Percentiles rank a stretch among this genome's conserved stretches.
Conservation (phyloP, 2,888 invertebrate species). For the Lissocephala sabroskyi region DNA sequence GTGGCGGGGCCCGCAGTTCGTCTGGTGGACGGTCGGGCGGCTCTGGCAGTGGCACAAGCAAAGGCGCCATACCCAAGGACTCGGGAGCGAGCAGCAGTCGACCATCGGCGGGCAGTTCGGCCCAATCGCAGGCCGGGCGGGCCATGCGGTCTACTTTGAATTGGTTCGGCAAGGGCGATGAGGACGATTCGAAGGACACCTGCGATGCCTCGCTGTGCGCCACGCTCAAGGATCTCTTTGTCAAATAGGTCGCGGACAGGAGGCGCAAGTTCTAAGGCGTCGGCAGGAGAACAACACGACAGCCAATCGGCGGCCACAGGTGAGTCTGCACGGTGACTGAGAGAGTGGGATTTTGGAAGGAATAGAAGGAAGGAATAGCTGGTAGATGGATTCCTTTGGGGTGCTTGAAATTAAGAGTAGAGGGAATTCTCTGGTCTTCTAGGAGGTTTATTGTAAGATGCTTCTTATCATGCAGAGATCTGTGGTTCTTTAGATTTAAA, state of each 20-base stretch:
- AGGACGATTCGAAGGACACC: conserved; percentile 79
- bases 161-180: conserved; percentile 80
- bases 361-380: too few relatives aligned
- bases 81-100: conserved; percentile 26
- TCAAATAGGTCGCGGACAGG: conserved; percentile 76
- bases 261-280: conserved; percentile 36
- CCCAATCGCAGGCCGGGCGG: conserved; percentile 61
- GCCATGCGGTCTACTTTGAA: conserved; percentile 68
- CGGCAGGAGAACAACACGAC: too few relatives aligned
- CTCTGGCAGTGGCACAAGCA: conserved; percentile 11
- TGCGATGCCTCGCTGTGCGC: conserved; percentile 88
- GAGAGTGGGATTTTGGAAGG: too few relatives aligned
- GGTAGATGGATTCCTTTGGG: too few relatives aligned
- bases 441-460: too few relatives aligned
- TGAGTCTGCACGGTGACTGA: too few relatives aligned
- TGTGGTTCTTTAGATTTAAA: too few relatives aligned
- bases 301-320: too few relatives aligned
- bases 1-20: conserved; percentile 15
- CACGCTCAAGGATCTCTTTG: conserved; percentile 88
- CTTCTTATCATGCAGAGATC: too few relatives aligned
- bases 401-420: too few relatives aligned
- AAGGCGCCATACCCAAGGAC: conserved; percentile 48
- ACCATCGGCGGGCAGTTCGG: conserved; percentile 41
- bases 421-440: too few relatives aligned
- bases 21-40: conserved; percentile 25